Evolutionary conservation across 1,140 invertebrate species (phyloP).

Genomic region (Bombus difficillimus): DNA sequence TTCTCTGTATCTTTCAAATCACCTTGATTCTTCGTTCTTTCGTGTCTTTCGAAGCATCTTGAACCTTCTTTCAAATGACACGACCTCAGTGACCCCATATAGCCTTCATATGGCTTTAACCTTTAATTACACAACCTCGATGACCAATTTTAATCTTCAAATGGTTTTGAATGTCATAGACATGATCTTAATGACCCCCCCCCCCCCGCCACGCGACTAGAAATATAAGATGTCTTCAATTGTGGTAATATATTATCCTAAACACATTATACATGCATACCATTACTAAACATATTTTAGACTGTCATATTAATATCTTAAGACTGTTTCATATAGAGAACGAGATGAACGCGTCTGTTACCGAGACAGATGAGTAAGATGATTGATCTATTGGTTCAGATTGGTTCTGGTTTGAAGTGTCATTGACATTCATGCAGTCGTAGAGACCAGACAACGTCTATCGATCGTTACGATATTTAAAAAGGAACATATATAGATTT

Average conservation of each 20-base stretch:
- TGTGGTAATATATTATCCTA: no score
- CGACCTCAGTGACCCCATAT: no score
- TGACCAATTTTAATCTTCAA: not conserved
- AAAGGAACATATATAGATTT: not conserved
- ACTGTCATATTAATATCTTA: not conserved
- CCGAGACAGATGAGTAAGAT: not conserved
- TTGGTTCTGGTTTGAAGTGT: conserved; percentile 6
- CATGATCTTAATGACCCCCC: no score
- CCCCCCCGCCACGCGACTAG: no score
- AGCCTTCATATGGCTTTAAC: no score
- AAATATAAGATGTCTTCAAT: no score
- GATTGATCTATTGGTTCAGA: conserved; percentile 1
- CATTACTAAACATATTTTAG: no score
- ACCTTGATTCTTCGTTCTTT: no score
- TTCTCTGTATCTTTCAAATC: no score
- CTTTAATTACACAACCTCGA: not conserved
- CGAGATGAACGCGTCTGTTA: not conserved
- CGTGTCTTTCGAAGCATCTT: no score
- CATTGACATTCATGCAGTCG: not conserved
- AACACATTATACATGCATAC: no score
- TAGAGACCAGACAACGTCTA: not conserved
- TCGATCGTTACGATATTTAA: not conserved
- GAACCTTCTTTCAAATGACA: no score
- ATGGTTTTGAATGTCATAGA: not conserved
- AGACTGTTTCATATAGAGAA: not conserved